Evolutionary conservation across 2,888 invertebrate species (phyloP), one percentile per base, ranked within the genome.

Genomic region (Hirtodrosophila duncani): DNA sequence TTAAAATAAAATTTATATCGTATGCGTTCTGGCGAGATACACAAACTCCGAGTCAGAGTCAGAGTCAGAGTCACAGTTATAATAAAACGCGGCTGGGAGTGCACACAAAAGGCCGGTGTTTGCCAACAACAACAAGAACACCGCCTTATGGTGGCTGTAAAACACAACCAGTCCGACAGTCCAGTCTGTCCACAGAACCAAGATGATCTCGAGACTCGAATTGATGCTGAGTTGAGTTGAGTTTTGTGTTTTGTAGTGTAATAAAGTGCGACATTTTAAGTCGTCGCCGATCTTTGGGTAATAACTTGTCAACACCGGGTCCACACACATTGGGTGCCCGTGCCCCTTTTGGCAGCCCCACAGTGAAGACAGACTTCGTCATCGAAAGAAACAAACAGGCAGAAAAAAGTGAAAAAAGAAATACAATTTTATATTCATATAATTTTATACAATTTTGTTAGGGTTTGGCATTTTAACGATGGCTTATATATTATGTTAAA

Each of bases 241-340:
- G 72, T 72, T 69, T 72, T 71, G 74, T 71, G 72, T 72, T 72
- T 68, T 62, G 67, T 67, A 72, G 72, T 74, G 74, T 74, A 77
- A 74, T 74, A 74, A 74, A 74, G 74, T 74, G 74, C 78, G 74
- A 74, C 74, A 77, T 74, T 74, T 74, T 77, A 74, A 74, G 74
- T 65, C 66, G 63, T 64, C 64, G 69, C 37, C 74, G 51, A 41
- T 58, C 53, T 45, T 50, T 41, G 59, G 80, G 66, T 77, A 77
- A 80, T 81, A 81, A 80, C 80, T 78, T 83, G 83, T 83, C 83
- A 82, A 82, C 83, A 82, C 83, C 58, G 65, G 55, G 62, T 63
- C 63, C n/a, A n/a, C n/a, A n/a, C n/a, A n/a, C n/a, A n/a, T n/a
- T n/a, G n/a, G 29, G 27, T 24, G 20, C 33, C n/a, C 8, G 27